A percentile compares a stretch with the other conserved stretches of the same genome.
phyloP scores from a whole-genome alignment of 2,797 vertebrate genomes.

The Nyctibius grandis region DNA sequence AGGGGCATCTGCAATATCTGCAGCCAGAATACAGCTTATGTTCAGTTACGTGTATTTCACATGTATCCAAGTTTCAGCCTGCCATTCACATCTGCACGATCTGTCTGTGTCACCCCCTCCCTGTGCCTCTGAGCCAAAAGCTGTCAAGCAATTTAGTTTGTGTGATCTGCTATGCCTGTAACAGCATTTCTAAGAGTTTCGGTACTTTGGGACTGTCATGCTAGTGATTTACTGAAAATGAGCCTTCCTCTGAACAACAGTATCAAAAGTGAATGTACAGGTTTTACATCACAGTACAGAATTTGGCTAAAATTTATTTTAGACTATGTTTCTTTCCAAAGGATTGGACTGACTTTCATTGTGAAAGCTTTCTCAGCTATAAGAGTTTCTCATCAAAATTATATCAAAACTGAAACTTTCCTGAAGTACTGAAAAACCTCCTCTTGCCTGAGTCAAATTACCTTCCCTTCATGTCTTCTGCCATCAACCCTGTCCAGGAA shows the following conservation, averaged over 20 bases:
- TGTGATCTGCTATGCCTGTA: not conserved
- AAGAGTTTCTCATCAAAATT: not conserved
- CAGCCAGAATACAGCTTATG: not conserved
- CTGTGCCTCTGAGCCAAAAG: not conserved
- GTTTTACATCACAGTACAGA: not conserved
- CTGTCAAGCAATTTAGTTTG: not conserved
- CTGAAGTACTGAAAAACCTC: not conserved
- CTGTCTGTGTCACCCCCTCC: not conserved
- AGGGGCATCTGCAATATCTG: not conserved
- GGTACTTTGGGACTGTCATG: not conserved
- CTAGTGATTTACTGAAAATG: not conserved
- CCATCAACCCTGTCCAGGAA: not conserved
- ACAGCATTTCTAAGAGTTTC: not conserved
- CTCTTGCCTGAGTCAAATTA: not conserved
- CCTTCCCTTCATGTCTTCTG: not conserved
- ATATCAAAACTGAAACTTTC: not conserved
- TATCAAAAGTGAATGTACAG: not conserved
- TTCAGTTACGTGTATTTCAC: not conserved
- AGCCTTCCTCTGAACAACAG: not conserved
- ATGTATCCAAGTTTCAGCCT: not conserved
- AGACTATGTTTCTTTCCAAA: not conserved
- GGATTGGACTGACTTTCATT: not conserved
- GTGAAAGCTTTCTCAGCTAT: not conserved
- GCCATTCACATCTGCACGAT: not conserved
- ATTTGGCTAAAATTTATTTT: not conserved